Percentiles rank a stretch among this genome's conserved stretches.
phyloP scores from a whole-genome alignment of 2,888 invertebrate genomes.

The Actias luna region DNA sequence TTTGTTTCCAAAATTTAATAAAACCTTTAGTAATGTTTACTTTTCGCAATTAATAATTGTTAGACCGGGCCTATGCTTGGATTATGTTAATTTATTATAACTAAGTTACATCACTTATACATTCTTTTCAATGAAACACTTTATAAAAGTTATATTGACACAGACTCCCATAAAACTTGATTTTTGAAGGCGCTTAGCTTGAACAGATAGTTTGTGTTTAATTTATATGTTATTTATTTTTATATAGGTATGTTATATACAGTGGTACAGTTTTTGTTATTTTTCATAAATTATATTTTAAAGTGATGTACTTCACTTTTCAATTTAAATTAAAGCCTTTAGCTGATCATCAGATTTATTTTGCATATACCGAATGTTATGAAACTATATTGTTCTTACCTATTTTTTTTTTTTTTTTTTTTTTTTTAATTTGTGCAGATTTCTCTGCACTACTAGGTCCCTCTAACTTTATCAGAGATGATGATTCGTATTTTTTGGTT shows the following conservation, averaged over 20 bases:
- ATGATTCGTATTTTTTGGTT: too few relatives aligned
- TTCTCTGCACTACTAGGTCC: too few relatives aligned
- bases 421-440: too few relatives aligned
- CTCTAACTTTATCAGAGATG: too few relatives aligned
- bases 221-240: not conserved
- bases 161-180: not conserved
- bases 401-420: too few relatives aligned
- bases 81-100: conserved; percentile 2
- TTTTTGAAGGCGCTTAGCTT: not conserved
- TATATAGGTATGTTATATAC: not conserved
- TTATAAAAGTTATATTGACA: not conserved
- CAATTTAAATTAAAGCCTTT: too few relatives aligned
- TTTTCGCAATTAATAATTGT: not conserved
- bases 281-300: not conserved
- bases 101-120: not conserved
- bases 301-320: too few relatives aligned
- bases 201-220: not conserved
- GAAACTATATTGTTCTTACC: too few relatives aligned
- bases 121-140: not conserved
- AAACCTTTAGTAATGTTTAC: not conserved
- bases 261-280: not conserved
- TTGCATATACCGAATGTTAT: too few relatives aligned
- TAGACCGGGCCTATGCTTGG: not conserved
- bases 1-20: not conserved
- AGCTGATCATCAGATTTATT: not conserved